A percentile compares a stretch with the other conserved stretches of the same genome.
These are phyloP conservation scores for Amiota communis DNA, from an alignment of 2,888 invertebrate genomes.

Conservation along the genomic window DNA sequence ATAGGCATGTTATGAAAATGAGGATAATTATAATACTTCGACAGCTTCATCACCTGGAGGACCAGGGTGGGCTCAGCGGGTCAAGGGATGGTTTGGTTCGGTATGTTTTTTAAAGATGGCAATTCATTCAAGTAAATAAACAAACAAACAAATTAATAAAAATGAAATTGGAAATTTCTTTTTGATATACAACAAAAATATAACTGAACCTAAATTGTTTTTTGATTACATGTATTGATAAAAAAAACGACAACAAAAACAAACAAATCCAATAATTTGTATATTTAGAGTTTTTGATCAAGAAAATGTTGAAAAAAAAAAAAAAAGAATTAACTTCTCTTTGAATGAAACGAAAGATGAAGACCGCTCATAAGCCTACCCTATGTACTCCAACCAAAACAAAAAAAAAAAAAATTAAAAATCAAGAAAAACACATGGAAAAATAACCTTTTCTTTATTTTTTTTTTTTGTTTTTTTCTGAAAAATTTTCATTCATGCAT, in stretches of 20 bases:
- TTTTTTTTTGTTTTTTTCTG: slow-evolving; percentile 35
- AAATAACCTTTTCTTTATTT: slow-evolving; percentile 27
- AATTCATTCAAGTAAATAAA: slow-evolving; percentile 41
- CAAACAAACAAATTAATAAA: slow-evolving; percentile 40
- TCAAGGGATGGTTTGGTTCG: slow-evolving; percentile 82
- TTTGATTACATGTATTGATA: slow-evolving; percentile 46
- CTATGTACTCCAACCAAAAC: slow-evolving; percentile 70
- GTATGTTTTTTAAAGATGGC: slow-evolving; percentile 75
- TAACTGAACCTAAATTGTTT: slow-evolving; percentile 68
- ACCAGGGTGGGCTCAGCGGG: slow-evolving; percentile 82
- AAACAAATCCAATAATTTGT: neutral
- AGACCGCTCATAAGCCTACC: slow-evolving; percentile 73
- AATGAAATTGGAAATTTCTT: slow-evolving; percentile 61
- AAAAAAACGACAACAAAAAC: neutral
- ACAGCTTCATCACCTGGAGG: slow-evolving; percentile 74
- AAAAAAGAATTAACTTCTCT: slow-evolving; percentile 36
- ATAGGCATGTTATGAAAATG: slow-evolving; percentile 73
- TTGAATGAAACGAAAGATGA: slow-evolving; percentile 66
- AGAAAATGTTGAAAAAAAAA: neutral
- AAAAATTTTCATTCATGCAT: slow-evolving; percentile 35
- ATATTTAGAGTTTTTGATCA: no score
- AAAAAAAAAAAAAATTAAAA: slow-evolving; percentile 38
- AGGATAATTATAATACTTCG: slow-evolving; percentile 72
- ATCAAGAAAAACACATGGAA: neutral
- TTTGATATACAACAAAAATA: slow-evolving; percentile 52